Evolutionary conservation across 2,797 vertebrate genomes (phyloP).

Genomic region (Miichthys miiuy): DNA sequence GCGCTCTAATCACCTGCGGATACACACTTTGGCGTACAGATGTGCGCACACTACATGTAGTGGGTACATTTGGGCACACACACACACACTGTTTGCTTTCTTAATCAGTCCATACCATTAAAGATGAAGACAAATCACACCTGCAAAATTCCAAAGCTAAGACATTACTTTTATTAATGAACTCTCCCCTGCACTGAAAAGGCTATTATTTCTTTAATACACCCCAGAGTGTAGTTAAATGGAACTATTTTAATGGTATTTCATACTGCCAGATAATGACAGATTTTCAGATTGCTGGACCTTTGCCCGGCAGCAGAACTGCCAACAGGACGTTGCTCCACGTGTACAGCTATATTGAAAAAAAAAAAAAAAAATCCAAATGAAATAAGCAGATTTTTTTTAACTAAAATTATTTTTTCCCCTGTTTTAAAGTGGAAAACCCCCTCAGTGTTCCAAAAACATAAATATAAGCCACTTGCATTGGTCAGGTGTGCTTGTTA

Average conservation of each 20-base stretch:
- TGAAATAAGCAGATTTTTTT: slow-evolving; percentile 35
- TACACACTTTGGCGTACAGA: slow-evolving; percentile 27
- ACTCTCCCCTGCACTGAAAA: slow-evolving; percentile 69
- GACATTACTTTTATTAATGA: slow-evolving; percentile 80
- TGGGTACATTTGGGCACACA: slow-evolving; percentile 5
- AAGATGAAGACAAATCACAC: slow-evolving; percentile 83
- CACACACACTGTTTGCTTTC: slow-evolving; percentile 75
- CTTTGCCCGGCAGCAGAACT: slow-evolving; percentile 1
- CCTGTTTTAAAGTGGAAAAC: neutral
- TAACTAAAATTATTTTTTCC: neutral
- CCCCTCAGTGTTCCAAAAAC: neutral
- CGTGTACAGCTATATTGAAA: slow-evolving; percentile 3
- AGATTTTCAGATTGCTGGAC: slow-evolving; percentile 37
- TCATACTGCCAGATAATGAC: slow-evolving; percentile 53
- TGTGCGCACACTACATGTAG: slow-evolving; percentile 8
- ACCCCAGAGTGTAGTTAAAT: slow-evolving; percentile 70
- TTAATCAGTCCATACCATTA: slow-evolving; percentile 77
- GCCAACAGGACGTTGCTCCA: slow-evolving; percentile 20
- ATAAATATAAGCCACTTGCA: neutral
- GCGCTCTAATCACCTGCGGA: slow-evolving; percentile 55
- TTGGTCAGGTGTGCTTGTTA: neutral
- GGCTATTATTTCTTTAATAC: slow-evolving; percentile 73
- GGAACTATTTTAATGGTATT: slow-evolving; percentile 62
- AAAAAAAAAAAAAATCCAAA: slow-evolving; percentile 38
- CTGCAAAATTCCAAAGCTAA: slow-evolving; percentile 67